Evolutionary conservation across 2,888 invertebrate species (phyloP).

Genomic region (Clepsis dumicolana): DNA sequence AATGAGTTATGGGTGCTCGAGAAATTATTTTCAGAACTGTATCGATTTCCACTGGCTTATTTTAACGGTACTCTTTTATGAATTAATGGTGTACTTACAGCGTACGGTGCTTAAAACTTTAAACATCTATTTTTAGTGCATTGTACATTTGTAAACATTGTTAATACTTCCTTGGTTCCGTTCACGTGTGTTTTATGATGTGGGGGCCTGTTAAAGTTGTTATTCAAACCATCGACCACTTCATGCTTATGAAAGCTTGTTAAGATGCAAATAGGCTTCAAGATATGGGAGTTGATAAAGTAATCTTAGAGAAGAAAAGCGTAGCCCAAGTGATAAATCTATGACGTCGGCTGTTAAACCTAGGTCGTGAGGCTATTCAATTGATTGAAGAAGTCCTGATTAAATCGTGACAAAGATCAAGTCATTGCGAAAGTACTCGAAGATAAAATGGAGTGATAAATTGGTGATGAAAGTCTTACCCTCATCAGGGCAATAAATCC

Average conservation of each 20-base stretch:
- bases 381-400: neutral
- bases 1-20: constrained; percentile 32
- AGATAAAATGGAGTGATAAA: constrained; percentile 46
- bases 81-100: constrained; percentile 31
- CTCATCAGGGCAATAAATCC: constrained; percentile 52
- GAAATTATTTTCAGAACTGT: constrained; percentile 36
- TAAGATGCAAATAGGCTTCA: constrained; percentile 33
- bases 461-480: constrained; percentile 51
- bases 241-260: constrained; percentile 18
- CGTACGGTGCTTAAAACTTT: constrained; percentile 26
- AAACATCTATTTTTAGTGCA: constrained; percentile 40
- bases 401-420: neutral
- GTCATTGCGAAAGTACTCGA: neutral
- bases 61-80: constrained; percentile 34
- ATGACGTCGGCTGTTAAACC: neutral
- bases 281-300: constrained; percentile 1
- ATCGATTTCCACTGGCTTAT: constrained; percentile 33
- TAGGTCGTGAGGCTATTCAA: neutral
- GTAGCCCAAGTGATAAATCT: neutral
- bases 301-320: neutral
- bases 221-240: constrained; percentile 9
- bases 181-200: constrained; percentile 44
- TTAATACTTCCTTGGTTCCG: constrained; percentile 41
- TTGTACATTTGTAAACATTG: constrained; percentile 43
- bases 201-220: constrained; percentile 18